Evolutionary conservation across 2,888 invertebrate genomes (phyloP), one percentile per base, ranked within the genome.

Genomic region (Cryptocheilus praepositus): DNA sequence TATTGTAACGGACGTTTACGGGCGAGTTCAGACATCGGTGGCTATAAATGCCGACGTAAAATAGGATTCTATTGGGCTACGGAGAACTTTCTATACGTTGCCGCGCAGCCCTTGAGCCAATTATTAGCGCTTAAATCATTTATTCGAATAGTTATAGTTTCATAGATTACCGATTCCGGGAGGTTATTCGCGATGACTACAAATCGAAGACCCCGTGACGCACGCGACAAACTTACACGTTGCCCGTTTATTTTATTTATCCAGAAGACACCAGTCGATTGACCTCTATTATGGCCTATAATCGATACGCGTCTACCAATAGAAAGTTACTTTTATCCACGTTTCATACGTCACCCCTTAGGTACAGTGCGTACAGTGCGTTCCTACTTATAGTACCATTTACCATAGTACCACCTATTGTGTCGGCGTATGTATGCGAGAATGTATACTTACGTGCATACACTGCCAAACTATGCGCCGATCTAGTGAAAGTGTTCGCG

Each of bases 231-330:
- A 74, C 71, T 74, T 67, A 67, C 64, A 76, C 77, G 80, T 78
- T 81, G 72, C 73, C 68, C 73, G 75, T 78, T 80, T 83, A 80
- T 74, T 83, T 86, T 86, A 86, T 84, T 85, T 81, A 83, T 81
- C 77, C 74, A 49, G 76, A 73, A 77, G 80, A 74, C 81, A 83
- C 77, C 79, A 82, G 84, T 84, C 82, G 81, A 83, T 86, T 83
- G 82, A 83, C 77, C 78, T 67, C 74, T 70, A 74, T 73, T 79
- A 70, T 74, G 16, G 74, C 69, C 71, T 61, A 76, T 81, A 85
- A 85, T 85, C 84, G 77, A 84, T 85, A 81, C 57, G 63, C 71
- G 69, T 68, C 59, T 70, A 65, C 64, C 36, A 46, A 64, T 44
- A 57, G 43, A 67, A 36, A 63, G 67, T 68, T 70, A 68, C 67